Evolutionary conservation across 2,113 vertebrate species (phyloP).

Genomic region (Myocastor coypus): DNA sequence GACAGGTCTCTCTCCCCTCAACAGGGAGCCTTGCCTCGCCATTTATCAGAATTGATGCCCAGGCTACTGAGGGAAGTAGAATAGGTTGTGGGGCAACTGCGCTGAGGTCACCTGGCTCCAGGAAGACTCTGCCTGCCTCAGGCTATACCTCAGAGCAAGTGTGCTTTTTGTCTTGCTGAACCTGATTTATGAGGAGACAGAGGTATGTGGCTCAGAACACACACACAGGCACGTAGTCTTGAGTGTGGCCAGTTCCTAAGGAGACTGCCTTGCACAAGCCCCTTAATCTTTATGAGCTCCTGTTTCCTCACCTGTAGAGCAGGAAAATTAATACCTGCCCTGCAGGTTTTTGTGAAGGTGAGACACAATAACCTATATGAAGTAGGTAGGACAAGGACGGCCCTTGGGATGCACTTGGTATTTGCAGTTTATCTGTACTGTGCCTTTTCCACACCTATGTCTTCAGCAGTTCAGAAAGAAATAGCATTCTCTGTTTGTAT

Average conservation of each 20-base stretch:
- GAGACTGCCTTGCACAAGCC: conserved; percentile 41
- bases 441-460: not conserved
- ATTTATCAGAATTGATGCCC: not conserved
- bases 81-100: not conserved
- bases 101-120: not conserved
- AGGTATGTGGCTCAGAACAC: not conserved
- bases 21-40: not conserved
- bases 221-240: not conserved
- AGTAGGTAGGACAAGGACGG: not conserved
- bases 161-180: not conserved
- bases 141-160: not conserved
- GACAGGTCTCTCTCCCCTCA: not conserved
- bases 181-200: conserved; percentile 33
- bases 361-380: conserved; percentile 5
- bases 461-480: not conserved
- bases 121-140: not conserved
- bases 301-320: conserved; percentile 24
- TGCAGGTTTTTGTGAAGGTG: conserved; percentile 48
- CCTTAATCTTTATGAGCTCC: conserved; percentile 37
- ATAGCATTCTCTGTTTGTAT: not conserved
- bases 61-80: not conserved
- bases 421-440: not conserved
- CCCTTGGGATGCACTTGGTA: not conserved
- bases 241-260: conserved; percentile 25
- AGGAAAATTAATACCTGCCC: conserved; percentile 40